Conservation (phyloP, 2,113 vertebrate species). For the Petrocephalus zakoni region DNA sequence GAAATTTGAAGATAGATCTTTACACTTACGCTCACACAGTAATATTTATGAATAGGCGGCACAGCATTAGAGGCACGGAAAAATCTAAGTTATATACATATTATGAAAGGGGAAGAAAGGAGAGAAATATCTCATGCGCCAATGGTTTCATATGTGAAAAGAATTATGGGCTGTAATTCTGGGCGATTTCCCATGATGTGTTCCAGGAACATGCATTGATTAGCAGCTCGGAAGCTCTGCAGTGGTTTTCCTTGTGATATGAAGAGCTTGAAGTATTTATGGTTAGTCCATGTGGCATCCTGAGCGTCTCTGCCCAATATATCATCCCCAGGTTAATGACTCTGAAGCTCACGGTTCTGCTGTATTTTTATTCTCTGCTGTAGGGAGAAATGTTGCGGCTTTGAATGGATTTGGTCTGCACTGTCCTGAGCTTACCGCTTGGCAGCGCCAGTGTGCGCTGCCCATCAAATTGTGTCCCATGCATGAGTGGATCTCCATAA, state of each 20-base stretch:
- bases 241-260: not conserved
- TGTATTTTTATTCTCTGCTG: not conserved
- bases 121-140: not conserved
- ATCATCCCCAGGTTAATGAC: not conserved
- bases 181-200: not conserved
- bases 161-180: not conserved
- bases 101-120: not conserved
- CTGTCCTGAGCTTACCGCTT: not conserved
- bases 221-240: not conserved
- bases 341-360: not conserved
- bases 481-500: slow-evolving; percentile 1
- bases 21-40: not conserved
- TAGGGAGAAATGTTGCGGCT: not conserved
- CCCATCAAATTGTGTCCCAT: not conserved
- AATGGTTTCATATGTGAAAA: not conserved
- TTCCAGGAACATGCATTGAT: not conserved
- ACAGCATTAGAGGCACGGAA: not conserved
- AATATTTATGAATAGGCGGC: not conserved
- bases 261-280: not conserved
- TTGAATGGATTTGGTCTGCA: not conserved
- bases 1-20: not conserved
- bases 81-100: not conserved
- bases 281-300: not conserved
- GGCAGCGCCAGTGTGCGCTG: not conserved
- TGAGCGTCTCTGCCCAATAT: not conserved